Percentiles rank a stretch among this genome's conserved stretches.
These are phyloP conservation scores for Ptyas mucosa DNA, from an alignment of 2,113 vertebrate species.

Conservation along the genomic window DNA sequence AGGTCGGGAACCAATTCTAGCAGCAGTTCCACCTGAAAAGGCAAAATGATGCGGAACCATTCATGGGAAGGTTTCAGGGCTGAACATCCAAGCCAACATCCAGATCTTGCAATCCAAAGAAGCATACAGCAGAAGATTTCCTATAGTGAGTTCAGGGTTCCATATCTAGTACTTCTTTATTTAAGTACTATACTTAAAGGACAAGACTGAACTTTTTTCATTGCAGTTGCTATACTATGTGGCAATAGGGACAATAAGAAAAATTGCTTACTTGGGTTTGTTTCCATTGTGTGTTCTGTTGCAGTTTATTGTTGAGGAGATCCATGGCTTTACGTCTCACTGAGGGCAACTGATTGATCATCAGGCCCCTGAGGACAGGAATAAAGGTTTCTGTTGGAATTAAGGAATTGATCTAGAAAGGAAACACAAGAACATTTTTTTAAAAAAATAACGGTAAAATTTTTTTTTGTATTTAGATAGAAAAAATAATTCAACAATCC, in stretches of 20 bases:
- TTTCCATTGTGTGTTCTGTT: slow-evolving; percentile 78
- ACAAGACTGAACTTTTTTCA: neutral
- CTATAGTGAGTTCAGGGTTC: neutral
- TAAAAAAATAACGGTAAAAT: neutral
- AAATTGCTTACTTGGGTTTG: slow-evolving; percentile 71
- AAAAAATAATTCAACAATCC: neutral
- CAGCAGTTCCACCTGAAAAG: slow-evolving; percentile 75
- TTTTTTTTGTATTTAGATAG: neutral
- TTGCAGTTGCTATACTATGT: neutral
- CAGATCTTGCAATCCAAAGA: rapidly evolving
- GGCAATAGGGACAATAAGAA: neutral
- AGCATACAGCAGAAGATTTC: neutral
- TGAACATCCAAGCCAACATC: neutral
- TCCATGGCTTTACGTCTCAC: slow-evolving; percentile 94
- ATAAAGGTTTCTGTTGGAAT: slow-evolving; percentile 90
- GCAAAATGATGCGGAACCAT: neutral
- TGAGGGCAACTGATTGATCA: slow-evolving; percentile 80
- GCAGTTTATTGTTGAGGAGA: slow-evolving; percentile 92
- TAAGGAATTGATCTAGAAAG: slow-evolving; percentile 84
- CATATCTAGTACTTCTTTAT: neutral
- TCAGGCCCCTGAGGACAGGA: slow-evolving; percentile 82
- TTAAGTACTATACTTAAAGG: neutral
- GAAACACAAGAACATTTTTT: neutral
- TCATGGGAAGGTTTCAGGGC: neutral
- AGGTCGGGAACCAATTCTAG: slow-evolving; percentile 81